Evolutionary conservation across 2,113 vertebrate species (phyloP), one percentile per base, ranked within the genome.

Genomic region (Tricholaema leucomelas): DNA sequence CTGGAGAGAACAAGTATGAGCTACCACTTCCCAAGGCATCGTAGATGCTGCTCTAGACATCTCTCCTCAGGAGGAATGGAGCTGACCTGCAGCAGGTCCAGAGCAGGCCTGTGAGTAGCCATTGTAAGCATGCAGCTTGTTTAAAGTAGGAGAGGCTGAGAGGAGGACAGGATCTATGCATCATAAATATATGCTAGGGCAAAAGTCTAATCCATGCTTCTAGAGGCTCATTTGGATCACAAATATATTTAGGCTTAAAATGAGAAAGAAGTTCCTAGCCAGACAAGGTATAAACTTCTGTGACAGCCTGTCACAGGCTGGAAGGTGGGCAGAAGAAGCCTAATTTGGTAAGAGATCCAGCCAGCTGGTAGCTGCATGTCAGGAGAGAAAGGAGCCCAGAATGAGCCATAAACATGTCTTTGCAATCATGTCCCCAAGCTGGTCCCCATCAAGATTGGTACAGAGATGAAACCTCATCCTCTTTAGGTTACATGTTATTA

Each of bases 301-400:
- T 1, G 14, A 84, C 77, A 96, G 91, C 81, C 81, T 94, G 86
- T 48, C 70, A 90, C n/a, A n/a, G 74, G 88, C 84, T 92, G 88
- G 84, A 86, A 86, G 81, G 88, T 94, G 91, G 92, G 92, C 77
- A 94, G 94, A 93, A 81, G 80, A 0, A 75, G 81, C 77, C 94
- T 90, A 86, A 92, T 95, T 96, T 90, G 91, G 92, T 88, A 88
- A 90, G 83, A 91, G 65, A 88, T 12, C 54, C 54, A 90, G 83
- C 58, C 16, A 13, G 69, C 80, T 95, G 86, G 54, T 95, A 88
- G 86, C 58, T 86, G 65, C 38, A 58, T 14, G 77, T 83, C 73
- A 96, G 77, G 81, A 88, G 35, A 81, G 35, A 77, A 92, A 44
- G 54, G 48, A 92, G 44, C 70, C 74, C 74, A 69, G 38, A 88